A percentile compares a stretch with the other conserved stretches of the same genome.
These are phyloP conservation scores for Heliocidaris erythrogramma DNA, from an alignment of 35 echinoderm and acorn worm species.

Conservation along the genomic window DNA sequence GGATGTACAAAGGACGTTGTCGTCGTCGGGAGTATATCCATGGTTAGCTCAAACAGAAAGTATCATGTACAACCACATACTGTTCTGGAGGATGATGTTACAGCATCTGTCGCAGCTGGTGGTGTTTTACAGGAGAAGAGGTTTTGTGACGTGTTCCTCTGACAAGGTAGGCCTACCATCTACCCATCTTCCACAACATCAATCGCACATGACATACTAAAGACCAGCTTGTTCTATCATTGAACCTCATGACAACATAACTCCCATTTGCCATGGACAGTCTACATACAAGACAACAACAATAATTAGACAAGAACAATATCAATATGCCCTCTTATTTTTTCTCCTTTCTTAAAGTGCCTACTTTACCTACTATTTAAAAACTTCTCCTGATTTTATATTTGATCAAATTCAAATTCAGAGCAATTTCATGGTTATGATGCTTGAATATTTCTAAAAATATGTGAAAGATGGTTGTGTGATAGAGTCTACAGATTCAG, in stretches of 20 bases:
- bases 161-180: too few species aligned
- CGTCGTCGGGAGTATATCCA: too few species aligned
- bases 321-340: not conserved
- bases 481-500: not conserved
- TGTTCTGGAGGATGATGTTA: too few species aligned
- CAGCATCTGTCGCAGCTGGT: not conserved
- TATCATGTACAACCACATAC: too few species aligned
- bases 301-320: not conserved
- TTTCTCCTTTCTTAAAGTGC: not conserved
- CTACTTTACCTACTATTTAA: not conserved
- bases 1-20: too few species aligned
- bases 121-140: not conserved
- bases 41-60: too few species aligned
- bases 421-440: not conserved
- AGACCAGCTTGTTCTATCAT: not conserved
- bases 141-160: not conserved
- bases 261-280: too few species aligned
- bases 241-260: too few species aligned
- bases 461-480: not conserved
- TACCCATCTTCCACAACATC: not conserved
- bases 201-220: not conserved
- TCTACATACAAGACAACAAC: not conserved
- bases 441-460: not conserved
- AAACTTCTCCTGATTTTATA: not conserved
- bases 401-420: not conserved